Base-by-base conservation (phyloP, 2,888 invertebrate species). In the Papilio demoleus region DNA sequence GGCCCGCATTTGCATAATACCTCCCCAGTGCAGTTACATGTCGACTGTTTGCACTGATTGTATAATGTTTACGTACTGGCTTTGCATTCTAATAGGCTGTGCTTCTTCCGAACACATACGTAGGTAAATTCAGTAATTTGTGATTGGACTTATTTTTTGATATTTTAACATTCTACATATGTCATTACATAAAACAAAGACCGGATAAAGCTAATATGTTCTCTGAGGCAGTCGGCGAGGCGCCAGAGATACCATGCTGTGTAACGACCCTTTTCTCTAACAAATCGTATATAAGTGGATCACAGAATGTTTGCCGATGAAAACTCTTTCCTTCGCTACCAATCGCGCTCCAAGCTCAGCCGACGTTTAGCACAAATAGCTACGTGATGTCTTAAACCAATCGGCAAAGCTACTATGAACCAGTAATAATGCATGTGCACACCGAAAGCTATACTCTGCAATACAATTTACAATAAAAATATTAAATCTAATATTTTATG, bases 1-100 rank as follows among this genome's bases (percentile, higher is more conserved):
- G 61, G 17, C 34, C 40, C 40, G 45, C 63, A 60, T 65, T 70
- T 65, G 56, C 68, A 65, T 64, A 65, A 67, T 50, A 67, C 65
- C 45, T 17, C 40, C 12, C 9, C 36, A 14, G 11, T 59, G 50
- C 53, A n/a, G 58, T 63, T 50, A 60, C 45, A 63, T 53, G 34
- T 38, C 63, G 53, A 61, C 60, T 61, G 63, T 67, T 67, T 53
- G 63, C 63, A 40, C 56, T 24, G 67, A 68, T 68, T 63, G 56
- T 58, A 45, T 61, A 67, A 67, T 62, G 50, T 40, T 27, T 34
- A 19, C 67, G 61, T 53, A 31, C n/a, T 17, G 22, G 47, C 24
- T 60, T 66, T 62, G 61, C 53, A 67, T 62, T 53, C 27, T n/a
- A 40, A 61, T 58, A 24, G n/a, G 27, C 19, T 22, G 0, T 63